Evolutionary conservation across 2,888 invertebrate genomes (phyloP).

Genomic region (Torymus texanus): DNA sequence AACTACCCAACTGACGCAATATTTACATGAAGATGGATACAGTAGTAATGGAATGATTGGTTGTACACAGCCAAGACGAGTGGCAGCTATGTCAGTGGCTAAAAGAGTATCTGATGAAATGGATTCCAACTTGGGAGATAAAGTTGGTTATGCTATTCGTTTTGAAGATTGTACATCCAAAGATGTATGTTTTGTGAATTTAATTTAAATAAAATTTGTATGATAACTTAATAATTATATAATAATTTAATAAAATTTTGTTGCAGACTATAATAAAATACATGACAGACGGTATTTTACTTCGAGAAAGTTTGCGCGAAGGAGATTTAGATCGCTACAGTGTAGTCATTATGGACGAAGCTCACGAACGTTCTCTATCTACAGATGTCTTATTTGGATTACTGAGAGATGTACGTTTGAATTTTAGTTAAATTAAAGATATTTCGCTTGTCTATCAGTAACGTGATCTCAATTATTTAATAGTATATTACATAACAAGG

Average conservation of each 20-base stretch:
- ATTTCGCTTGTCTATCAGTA: no score
- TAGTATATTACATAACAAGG: no score
- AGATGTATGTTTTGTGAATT: constrained; percentile 61
- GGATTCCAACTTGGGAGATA: constrained; percentile 90
- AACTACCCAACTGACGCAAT: constrained; percentile 98
- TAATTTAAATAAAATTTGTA: not conserved
- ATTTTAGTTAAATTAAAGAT: constrained; percentile 16
- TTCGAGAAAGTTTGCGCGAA: constrained; percentile 96
- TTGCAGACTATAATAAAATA: constrained; percentile 92
- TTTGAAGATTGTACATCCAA: constrained; percentile 99
- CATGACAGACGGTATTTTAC: constrained; percentile 99
- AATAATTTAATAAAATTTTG: constrained; percentile 23
- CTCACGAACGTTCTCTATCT: constrained; percentile 97
- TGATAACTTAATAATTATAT: not conserved
- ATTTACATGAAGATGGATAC: constrained; percentile 97
- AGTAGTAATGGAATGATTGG: constrained; percentile 95
- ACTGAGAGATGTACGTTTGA: constrained; percentile 85
- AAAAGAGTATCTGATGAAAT: constrained; percentile 99
- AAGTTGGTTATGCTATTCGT: constrained; percentile 99
- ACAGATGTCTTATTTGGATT: constrained; percentile 99
- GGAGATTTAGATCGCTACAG: constrained; percentile 98
- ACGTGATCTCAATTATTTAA: no score
- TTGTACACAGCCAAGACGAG: constrained; percentile 97
- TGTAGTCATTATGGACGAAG: constrained; percentile 99
- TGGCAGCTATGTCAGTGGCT: constrained; percentile 99